Conservation (phyloP, 2,797 vertebrate species). For the Lagodon rhomboides region DNA sequence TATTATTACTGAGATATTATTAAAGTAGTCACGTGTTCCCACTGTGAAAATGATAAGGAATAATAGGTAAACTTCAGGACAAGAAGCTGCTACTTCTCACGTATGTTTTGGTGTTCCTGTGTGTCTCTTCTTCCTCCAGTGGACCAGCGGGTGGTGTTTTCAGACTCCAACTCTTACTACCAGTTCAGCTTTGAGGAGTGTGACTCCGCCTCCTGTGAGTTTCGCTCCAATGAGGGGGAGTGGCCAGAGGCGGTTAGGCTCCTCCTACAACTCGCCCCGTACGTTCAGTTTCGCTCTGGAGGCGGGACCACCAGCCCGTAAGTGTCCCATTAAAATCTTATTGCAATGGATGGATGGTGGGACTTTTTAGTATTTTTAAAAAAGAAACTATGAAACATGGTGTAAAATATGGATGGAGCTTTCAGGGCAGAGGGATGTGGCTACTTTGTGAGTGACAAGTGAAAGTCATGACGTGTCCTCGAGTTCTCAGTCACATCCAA, state of each 20-base stretch:
- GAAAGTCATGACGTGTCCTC: too few relatives aligned
- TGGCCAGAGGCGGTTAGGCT: slow-evolving; percentile 95
- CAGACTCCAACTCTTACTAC: slow-evolving; percentile 94
- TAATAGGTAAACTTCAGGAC: neutral
- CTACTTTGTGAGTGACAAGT: too few relatives aligned
- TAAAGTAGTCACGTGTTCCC: too few relatives aligned
- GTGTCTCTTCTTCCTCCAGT: slow-evolving; percentile 79
- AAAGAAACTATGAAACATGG: too few relatives aligned
- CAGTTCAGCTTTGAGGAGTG: slow-evolving; percentile 98
- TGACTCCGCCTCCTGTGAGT: slow-evolving; percentile 93
- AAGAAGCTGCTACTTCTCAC: neutral
- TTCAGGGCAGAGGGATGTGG: too few relatives aligned
- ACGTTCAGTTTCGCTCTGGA: slow-evolving; percentile 88
- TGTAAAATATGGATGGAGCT: too few relatives aligned
- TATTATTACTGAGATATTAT: too few relatives aligned
- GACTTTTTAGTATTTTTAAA: too few relatives aligned
- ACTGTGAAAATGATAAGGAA: neutral
- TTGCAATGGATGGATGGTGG: neutral
- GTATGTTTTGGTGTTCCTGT: slow-evolving; percentile 17
- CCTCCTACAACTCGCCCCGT: slow-evolving; percentile 91
- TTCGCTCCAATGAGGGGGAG: slow-evolving; percentile 90
- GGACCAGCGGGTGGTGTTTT: slow-evolving; percentile 94
- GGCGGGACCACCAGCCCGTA: slow-evolving; percentile 90
- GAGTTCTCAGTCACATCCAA: too few relatives aligned
- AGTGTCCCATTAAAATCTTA: slow-evolving; percentile 75